phyloP scores from a whole-genome alignment of 2,888 invertebrate species.

The Pollenia amentaria region DNA sequence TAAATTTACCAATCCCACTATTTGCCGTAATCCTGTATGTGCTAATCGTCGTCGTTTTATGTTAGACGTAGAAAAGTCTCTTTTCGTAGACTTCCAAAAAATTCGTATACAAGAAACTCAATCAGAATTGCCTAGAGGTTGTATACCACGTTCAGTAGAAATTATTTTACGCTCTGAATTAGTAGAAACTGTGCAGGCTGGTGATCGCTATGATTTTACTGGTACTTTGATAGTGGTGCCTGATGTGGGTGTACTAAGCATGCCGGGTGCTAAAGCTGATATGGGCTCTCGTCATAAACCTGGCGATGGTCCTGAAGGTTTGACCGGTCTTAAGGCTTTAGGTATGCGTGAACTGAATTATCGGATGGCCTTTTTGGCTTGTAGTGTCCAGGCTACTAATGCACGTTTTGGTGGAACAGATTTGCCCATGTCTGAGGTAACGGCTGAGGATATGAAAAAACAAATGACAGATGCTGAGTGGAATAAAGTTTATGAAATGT shows the following conservation, averaged over 20 bases:
- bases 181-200: constrained; percentile 94
- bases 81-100: constrained; percentile 99
- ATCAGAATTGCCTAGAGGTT: constrained; percentile 97
- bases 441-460: constrained; percentile 95
- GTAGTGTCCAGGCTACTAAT: constrained; percentile 94
- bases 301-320: constrained; percentile 92
- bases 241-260: constrained; percentile 94
- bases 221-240: constrained; percentile 99
- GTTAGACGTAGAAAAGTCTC: constrained; percentile 96
- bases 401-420: constrained; percentile 95
- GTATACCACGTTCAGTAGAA: constrained; percentile 98
- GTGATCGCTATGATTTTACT: constrained; percentile 95
- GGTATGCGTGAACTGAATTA: constrained; percentile 93
- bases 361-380: constrained; percentile 96
- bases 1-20: constrained; percentile 97
- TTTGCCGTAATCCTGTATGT: constrained; percentile 98
- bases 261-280: constrained; percentile 94
- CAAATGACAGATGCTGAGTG: constrained; percentile 97
- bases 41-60: constrained; percentile 95
- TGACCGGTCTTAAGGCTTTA: constrained; percentile 91
- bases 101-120: constrained; percentile 99
- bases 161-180: constrained; percentile 97
- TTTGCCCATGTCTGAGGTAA: constrained; percentile 93
- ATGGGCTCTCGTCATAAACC: constrained; percentile 90
- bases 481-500: constrained; percentile 98